phyloP scores from a whole-genome alignment of 2,888 invertebrate genomes.

The Hypercompe scribonia region DNA sequence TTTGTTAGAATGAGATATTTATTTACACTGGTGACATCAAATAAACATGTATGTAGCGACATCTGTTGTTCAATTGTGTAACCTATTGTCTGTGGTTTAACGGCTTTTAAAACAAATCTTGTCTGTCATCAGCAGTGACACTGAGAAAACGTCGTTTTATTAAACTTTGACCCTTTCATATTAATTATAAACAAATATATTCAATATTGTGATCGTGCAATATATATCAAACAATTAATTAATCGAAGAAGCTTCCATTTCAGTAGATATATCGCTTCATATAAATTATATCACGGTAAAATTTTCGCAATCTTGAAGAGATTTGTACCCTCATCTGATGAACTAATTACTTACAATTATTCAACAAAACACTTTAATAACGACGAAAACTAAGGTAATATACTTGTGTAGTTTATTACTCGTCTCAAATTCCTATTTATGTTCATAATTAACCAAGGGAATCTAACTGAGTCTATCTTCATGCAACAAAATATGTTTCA shows the following conservation, averaged over 20 bases:
- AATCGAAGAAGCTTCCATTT: background rate
- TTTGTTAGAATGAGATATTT: no score
- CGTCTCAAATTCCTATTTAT: slow-evolving; percentile 7
- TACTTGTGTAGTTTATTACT: slow-evolving; percentile 4
- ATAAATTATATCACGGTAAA: slow-evolving; percentile 12
- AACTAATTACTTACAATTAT: slow-evolving; percentile 37
- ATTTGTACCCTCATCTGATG: slow-evolving; percentile 24
- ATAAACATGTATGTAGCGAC: no score
- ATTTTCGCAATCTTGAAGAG: slow-evolving; percentile 21
- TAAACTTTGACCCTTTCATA: no score
- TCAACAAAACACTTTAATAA: slow-evolving; percentile 22
- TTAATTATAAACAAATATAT: no score
- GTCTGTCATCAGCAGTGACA: no score
- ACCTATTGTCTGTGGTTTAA: no score
- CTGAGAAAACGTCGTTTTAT: no score
- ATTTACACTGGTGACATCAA: no score
- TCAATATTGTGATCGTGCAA: background rate
- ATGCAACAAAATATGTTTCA: background rate
- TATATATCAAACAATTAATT: background rate
- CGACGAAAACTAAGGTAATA: background rate
- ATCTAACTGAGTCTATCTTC: background rate
- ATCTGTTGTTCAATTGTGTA: no score
- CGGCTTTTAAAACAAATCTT: no score
- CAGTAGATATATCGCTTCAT: slow-evolving; percentile 8
- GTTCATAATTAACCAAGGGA: slow-evolving; percentile 3